A percentile compares a stretch with the other conserved stretches of the same genome.
These are phyloP conservation scores for Lampris megalopsis DNA, from an alignment of 2,113 vertebrate species.

Conservation along the genomic window DNA sequence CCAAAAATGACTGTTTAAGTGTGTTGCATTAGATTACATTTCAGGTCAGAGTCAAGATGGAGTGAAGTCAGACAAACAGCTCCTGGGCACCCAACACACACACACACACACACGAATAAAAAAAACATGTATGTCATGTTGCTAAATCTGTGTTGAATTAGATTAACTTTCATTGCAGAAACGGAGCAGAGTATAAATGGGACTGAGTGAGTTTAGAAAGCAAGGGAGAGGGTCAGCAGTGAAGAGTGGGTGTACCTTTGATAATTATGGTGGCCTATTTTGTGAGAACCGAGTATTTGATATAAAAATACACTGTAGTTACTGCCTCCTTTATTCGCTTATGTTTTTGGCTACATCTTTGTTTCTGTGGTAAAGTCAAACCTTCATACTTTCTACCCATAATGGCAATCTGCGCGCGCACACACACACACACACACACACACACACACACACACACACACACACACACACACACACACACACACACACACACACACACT, in stretches of 20 bases:
- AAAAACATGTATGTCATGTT: constrained; percentile 41
- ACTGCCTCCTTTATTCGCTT: constrained; percentile 26
- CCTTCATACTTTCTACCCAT: constrained; percentile 2
- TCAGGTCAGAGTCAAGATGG: constrained; percentile 58
- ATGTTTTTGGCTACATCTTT: constrained; percentile 38
- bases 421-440: background rate
- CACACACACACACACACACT: background rate
- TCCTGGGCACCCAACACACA: constrained; percentile 8
- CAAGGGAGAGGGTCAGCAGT: background rate
- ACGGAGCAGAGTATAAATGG: constrained; percentile 34
- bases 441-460: constrained; percentile 1
- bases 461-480: background rate
- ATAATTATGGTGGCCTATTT: constrained; percentile 33
- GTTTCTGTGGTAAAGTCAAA: constrained; percentile 26
- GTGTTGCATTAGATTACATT: constrained; percentile 68
- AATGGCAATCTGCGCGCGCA: background rate
- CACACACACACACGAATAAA: constrained; percentile 20
- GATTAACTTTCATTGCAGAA: constrained; percentile 39
- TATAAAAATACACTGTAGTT: constrained; percentile 33
- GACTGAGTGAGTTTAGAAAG: constrained; percentile 30
- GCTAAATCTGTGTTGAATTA: constrained; percentile 69
- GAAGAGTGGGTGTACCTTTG: constrained; percentile 26
- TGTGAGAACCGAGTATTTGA: constrained; percentile 57
- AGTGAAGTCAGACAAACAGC: constrained; percentile 60
- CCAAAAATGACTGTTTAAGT: constrained; percentile 64